A percentile compares a stretch with the other conserved stretches of the same genome.
Evolutionary conservation across 2,797 vertebrate species (phyloP).

Genomic region (Alectoris magna): DNA sequence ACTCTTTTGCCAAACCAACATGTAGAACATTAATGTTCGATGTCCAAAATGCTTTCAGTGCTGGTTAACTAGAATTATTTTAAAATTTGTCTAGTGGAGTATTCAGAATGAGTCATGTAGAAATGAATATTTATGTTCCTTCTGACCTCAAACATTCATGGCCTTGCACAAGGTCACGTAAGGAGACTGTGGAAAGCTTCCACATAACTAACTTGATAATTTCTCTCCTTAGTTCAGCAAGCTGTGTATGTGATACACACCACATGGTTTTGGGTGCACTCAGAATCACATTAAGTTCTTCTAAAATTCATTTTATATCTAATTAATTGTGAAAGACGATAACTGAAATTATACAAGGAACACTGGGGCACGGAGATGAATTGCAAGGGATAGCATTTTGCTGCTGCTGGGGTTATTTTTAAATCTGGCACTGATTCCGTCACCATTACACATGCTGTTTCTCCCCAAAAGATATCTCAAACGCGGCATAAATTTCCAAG

Average conservation of each 20-base stretch:
- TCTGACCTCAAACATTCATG: slow-evolving; percentile 85
- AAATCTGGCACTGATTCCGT: slow-evolving; percentile 55
- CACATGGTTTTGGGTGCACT: slow-evolving; percentile 63
- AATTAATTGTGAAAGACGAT: slow-evolving; percentile 66
- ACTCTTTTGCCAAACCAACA: slow-evolving; percentile 30
- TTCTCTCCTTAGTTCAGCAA: slow-evolving; percentile 64
- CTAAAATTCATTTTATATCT: slow-evolving; percentile 57
- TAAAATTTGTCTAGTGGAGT: slow-evolving; percentile 67
- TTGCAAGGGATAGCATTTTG: slow-evolving; percentile 58
- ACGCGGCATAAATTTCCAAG: neutral
- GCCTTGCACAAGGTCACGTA: slow-evolving; percentile 84
- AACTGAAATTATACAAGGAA: slow-evolving; percentile 55
- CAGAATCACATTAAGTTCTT: slow-evolving; percentile 51
- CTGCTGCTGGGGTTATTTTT: slow-evolving; percentile 60
- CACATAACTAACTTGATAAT: slow-evolving; percentile 80
- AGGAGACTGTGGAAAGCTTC: slow-evolving; percentile 87
- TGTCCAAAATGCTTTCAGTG: slow-evolving; percentile 66
- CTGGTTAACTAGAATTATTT: slow-evolving; percentile 75
- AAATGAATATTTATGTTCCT: slow-evolving; percentile 77
- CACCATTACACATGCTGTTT: slow-evolving; percentile 44
- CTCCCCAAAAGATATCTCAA: slow-evolving; percentile 23
- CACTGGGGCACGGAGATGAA: slow-evolving; percentile 33
- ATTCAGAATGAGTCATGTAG: slow-evolving; percentile 74
- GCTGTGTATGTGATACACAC: slow-evolving; percentile 54
- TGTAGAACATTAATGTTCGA: slow-evolving; percentile 29